A percentile compares a stretch with the other conserved stretches of the same genome.
phyloP scores from a whole-genome alignment of 2,113 vertebrate genomes.

The Alligator sinensis region DNA sequence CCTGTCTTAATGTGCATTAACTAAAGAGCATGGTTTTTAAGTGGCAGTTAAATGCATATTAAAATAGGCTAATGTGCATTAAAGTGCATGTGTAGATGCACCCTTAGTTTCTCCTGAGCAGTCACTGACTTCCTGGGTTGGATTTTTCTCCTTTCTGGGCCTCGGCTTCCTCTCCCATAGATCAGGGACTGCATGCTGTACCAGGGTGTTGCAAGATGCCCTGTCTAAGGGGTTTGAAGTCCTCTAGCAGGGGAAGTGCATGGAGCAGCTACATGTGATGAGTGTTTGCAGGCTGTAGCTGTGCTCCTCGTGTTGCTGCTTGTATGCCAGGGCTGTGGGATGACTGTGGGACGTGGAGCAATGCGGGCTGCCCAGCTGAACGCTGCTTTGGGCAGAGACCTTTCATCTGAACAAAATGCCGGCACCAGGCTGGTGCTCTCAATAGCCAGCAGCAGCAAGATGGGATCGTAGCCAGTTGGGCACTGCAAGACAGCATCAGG shows the following conservation, averaged over 20 bases:
- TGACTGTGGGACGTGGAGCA: background rate
- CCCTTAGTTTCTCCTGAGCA: background rate
- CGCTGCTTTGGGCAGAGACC: fast-evolving
- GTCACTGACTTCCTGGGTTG: background rate
- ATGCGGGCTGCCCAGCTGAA: fast-evolving
- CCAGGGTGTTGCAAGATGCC: slow-evolving; percentile 48
- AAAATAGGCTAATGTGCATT: too few species aligned
- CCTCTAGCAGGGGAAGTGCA: slow-evolving; percentile 4
- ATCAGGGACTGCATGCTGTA: slow-evolving; percentile 54
- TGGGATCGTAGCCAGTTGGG: fast-evolving
- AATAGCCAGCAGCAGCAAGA: fast-evolving
- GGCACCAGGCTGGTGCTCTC: fast-evolving
- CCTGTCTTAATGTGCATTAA: too few species aligned
- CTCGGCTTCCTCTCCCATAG: slow-evolving; percentile 64
- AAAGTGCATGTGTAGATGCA: too few species aligned
- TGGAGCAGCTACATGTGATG: fast-evolving
- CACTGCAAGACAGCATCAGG: background rate
- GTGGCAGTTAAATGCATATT: too few species aligned
- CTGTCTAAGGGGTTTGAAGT: slow-evolving; percentile 56
- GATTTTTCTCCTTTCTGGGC: background rate
- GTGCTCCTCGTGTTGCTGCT: fast-evolving
- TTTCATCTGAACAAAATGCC: fast-evolving
- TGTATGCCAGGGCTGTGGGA: fast-evolving
- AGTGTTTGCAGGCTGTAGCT: background rate
- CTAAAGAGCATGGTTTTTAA: too few species aligned